Percentiles rank a stretch among this genome's conserved stretches.
Evolutionary conservation across 2,113 vertebrate species (phyloP).

Genomic region (Mirounga angustirostris): DNA sequence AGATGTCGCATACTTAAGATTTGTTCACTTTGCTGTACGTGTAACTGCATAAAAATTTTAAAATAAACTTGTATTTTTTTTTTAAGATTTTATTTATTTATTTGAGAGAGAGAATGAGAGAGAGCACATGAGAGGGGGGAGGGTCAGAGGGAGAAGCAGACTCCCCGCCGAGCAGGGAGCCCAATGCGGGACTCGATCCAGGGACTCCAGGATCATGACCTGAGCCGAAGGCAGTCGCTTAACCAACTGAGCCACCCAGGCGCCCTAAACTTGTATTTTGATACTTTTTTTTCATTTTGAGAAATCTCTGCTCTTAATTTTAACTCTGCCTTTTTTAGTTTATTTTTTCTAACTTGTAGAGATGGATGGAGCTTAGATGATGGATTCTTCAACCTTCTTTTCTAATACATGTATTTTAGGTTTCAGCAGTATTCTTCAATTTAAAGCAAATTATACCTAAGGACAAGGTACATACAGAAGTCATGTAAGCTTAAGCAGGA

Average conservation of each 20-base stretch:
- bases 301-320: background rate
- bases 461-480: background rate
- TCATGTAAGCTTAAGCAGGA: background rate
- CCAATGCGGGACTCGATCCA: too few species aligned
- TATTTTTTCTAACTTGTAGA: background rate
- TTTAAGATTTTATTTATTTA: too few species aligned
- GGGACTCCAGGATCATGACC: too few species aligned
- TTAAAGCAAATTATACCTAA: background rate
- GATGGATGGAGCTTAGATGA: background rate
- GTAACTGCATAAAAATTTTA: background rate
- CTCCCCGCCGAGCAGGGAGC: too few species aligned
- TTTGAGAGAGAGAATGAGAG: too few species aligned
- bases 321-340: background rate
- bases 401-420: background rate
- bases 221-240: too few species aligned
- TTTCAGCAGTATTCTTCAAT: background rate
- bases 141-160: too few species aligned
- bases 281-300: background rate
- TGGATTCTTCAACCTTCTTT: background rate
- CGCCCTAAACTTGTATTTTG: background rate
- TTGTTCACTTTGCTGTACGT: background rate
- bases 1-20: background rate
- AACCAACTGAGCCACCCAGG: too few species aligned
- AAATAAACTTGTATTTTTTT: background rate
- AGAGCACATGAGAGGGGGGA: too few species aligned